Evolutionary conservation across 2,113 vertebrate species (phyloP), one percentile per base, ranked within the genome.

Genomic region (Nycticebus coucang): DNA sequence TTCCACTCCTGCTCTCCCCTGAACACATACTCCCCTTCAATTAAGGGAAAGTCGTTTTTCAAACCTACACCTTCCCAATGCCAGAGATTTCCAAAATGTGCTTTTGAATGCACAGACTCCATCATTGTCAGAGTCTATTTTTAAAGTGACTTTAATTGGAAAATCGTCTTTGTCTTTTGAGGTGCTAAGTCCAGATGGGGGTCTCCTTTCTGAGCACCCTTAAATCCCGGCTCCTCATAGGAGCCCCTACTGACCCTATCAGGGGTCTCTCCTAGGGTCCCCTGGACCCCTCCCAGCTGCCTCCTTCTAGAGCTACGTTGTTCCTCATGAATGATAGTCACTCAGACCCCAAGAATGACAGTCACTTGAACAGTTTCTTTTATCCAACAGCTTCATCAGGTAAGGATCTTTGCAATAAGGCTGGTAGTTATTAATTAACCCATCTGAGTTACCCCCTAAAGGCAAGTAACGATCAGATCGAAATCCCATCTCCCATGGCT

Each of bases 171-270:
- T 69, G 57, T 53, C 64, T 91, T 37, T 53, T 0, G 0, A 71
- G 53, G 81, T 3, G 18, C 59, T 33, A 57, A n/a, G 26, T 18
- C 59, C 78, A 53, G 28, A 5, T 7, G 59, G 2, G 2, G 64
- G 21, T 19, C 37, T 37, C 10, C 57, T 64, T 37, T 22, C 7
- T 0, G 19, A 2, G 1, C 41, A 53, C 3, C 13, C 9, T 18
- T 80, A 60, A 62, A 78, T 14, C 9, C 0, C 0, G 7, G 5
- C 10, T 66, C 22, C 45, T 78, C 12, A 1, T 2, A 4, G 4
- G 5, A 33, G 41, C 9, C 64, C 2, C 37, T n/a, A 1, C 17
- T 0, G 0, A 8, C 12, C 57, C 86, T 1, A 0, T 0, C 12
- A 50, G 45, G 45, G 45, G 45, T 50, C 45, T 9, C 8, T 8